Percentiles rank a stretch among this genome's conserved stretches.
These are phyloP conservation scores for Calliopum simillimum DNA, from an alignment of 2,888 invertebrate species.

Conservation along the genomic window DNA sequence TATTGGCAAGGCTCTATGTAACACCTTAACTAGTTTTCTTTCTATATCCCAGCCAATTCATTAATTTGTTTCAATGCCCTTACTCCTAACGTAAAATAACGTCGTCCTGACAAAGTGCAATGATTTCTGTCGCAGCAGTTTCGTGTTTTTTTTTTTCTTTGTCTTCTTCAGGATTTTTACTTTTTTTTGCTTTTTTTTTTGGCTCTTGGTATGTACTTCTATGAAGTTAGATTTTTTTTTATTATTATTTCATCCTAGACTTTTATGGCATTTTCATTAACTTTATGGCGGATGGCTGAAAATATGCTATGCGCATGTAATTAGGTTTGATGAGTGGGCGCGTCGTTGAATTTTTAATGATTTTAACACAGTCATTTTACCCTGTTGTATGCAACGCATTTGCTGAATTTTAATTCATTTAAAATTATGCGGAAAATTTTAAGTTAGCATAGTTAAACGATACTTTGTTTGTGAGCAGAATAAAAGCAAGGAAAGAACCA, in stretches of 20 bases:
- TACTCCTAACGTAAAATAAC: background rate
- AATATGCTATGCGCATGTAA: constrained; percentile 30
- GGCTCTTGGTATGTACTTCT: too few relatives aligned
- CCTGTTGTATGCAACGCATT: background rate
- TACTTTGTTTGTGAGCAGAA: too few relatives aligned
- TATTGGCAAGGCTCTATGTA: too few relatives aligned
- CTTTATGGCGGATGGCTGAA: constrained; percentile 18
- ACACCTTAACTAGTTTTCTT: too few relatives aligned
- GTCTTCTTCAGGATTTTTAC: too few relatives aligned
- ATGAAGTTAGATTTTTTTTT: background rate
- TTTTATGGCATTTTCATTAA: background rate
- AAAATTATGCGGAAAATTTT: background rate
- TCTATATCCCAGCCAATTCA: too few relatives aligned
- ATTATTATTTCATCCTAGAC: too few relatives aligned
- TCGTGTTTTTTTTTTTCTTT: background rate
- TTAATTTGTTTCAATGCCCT: too few relatives aligned
- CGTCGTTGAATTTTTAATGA: background rate
- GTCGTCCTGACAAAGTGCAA: constrained; percentile 18
- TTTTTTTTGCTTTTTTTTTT: too few relatives aligned
- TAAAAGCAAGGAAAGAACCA: too few relatives aligned
- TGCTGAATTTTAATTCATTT: background rate
- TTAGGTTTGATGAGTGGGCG: constrained; percentile 20
- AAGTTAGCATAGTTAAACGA: too few relatives aligned
- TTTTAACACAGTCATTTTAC: background rate
- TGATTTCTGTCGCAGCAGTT: background rate